Percentiles rank a stretch among this genome's conserved stretches.
Conservation (phyloP, 2,113 vertebrate genomes). For the Jaculus jaculus region DNA sequence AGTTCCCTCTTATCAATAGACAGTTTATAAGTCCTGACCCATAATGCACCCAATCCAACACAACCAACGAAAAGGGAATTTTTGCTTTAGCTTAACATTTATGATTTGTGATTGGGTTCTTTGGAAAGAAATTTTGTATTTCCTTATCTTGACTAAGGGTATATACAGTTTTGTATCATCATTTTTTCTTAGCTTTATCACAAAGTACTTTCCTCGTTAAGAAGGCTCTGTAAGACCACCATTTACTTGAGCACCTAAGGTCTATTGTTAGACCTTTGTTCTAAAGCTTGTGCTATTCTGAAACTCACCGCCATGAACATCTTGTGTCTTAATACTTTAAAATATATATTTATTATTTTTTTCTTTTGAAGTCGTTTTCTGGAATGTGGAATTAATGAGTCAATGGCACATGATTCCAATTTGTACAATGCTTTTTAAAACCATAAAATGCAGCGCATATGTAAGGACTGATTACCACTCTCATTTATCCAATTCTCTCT, state of each 20-base stretch:
- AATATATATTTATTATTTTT: neutral
- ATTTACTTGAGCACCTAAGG: neutral
- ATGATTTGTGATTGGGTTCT: neutral
- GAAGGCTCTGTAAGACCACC: neutral
- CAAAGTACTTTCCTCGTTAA: neutral
- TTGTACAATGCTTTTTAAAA: conserved; percentile 15
- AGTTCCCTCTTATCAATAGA: neutral
- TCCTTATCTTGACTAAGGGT: neutral
- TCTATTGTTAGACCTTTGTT: neutral
- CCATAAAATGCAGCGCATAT: neutral
- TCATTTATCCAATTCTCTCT: neutral
- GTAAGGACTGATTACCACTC: neutral
- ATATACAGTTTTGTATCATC: neutral
- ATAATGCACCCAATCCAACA: neutral
- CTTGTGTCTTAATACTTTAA: neutral
- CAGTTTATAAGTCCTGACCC: neutral
- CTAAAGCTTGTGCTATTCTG: neutral
- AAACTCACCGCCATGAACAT: conserved; percentile 20
- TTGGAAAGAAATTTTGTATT: neutral
- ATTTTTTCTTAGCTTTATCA: neutral
- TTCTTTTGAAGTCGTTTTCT: conserved; percentile 22
- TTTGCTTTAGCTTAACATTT: neutral
- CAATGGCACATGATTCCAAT: neutral
- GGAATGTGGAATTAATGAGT: neutral
- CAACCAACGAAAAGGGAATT: neutral